phyloP scores from a whole-genome alignment of 2,113 vertebrate genomes.

The Solenodon paradoxus region DNA sequence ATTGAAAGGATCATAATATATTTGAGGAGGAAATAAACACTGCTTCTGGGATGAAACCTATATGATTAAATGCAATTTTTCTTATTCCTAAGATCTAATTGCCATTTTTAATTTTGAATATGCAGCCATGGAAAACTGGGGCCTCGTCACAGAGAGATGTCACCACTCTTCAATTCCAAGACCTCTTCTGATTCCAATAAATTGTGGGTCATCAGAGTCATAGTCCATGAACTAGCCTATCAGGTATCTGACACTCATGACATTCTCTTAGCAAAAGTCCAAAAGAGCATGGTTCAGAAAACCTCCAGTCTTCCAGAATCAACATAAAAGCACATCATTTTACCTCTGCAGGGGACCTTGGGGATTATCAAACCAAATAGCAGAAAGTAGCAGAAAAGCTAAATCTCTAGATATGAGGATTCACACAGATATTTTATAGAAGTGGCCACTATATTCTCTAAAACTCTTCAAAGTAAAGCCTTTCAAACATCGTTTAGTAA shows the following conservation, averaged over 20 bases:
- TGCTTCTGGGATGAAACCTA: not conserved
- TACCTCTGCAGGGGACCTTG: not conserved
- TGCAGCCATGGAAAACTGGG: constrained; percentile 87
- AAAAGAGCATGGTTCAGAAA: not conserved
- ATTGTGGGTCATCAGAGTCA: constrained; percentile 82
- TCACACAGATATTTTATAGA: not conserved
- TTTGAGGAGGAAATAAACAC: not conserved
- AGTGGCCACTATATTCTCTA: not conserved
- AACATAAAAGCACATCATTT: not conserved
- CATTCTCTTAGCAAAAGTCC: not conserved
- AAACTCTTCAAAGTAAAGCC: not conserved
- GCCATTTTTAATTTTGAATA: constrained; percentile 83
- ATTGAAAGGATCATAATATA: not conserved
- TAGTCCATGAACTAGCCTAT: constrained; percentile 86
- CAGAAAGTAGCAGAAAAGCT: not conserved
- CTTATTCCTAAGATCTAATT: constrained; percentile 79
- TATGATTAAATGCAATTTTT: not conserved
- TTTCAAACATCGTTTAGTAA: not conserved
- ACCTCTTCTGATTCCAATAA: constrained; percentile 86
- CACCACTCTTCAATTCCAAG: constrained; percentile 81
- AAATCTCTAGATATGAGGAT: not conserved
- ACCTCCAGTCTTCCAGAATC: not conserved
- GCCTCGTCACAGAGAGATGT: constrained; percentile 84
- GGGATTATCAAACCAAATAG: not conserved
- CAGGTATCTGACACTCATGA: constrained; percentile 72